These are phyloP conservation scores for Cactoblastis cactorum DNA, from an alignment of 2,888 invertebrate species.

Conservation along the genomic window DNA sequence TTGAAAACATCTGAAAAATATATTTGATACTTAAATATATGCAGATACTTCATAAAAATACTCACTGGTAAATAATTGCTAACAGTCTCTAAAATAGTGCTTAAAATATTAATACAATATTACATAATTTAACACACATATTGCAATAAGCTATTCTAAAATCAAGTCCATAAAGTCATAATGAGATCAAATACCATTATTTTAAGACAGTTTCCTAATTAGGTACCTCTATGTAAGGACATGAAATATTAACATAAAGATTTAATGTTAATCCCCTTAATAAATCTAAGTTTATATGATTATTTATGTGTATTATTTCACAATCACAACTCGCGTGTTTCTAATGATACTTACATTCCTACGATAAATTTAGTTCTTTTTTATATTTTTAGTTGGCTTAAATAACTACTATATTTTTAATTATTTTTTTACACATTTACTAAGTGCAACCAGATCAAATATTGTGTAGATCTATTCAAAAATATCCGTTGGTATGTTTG, in stretches of 20 bases:
- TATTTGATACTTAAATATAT: no score
- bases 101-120: neutral
- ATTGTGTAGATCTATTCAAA: no score
- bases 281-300: no score
- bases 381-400: no score
- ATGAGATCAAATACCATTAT: conserved; percentile 10
- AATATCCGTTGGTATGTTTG: no score
- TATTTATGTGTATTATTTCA: no score
- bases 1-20: neutral
- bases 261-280: neutral
- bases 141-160: neutral
- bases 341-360: no score
- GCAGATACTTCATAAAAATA: neutral
- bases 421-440: no score
- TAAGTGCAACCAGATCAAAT: no score
- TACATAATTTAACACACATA: neutral
- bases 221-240: neutral
- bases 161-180: neutral
- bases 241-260: neutral
- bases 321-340: no score
- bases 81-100: conserved; percentile 2
- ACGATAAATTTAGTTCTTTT: no score
- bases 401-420: no score
- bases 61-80: neutral
- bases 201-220: neutral